Evolutionary conservation across 2,888 invertebrate species (phyloP).

Genomic region (Resseliella maxima): DNA sequence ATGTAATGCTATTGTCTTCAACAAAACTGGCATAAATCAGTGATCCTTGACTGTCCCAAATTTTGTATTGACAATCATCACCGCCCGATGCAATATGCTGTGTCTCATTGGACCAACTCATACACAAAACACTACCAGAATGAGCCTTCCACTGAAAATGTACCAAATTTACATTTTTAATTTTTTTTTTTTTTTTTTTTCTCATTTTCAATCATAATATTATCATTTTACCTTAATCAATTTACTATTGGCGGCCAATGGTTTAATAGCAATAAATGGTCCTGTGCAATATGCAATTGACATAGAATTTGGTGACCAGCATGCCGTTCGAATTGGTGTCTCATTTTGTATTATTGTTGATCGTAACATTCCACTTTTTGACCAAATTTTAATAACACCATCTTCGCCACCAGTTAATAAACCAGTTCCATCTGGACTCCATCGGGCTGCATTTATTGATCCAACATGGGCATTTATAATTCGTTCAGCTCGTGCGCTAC

Average conservation of each 20-base stretch:
- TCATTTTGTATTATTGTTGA: constrained; percentile 87
- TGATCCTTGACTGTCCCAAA: constrained; percentile 94
- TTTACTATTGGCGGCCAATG: constrained; percentile 80
- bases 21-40: constrained; percentile 85
- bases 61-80: constrained; percentile 85
- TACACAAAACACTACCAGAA: constrained; percentile 89
- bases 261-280: constrained; percentile 75
- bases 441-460: constrained; percentile 87
- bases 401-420: constrained; percentile 96
- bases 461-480: constrained; percentile 92
- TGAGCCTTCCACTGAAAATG: constrained; percentile 90
- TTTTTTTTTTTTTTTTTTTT: background rate
- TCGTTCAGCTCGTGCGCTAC: constrained; percentile 92
- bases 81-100: constrained; percentile 94
- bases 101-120: constrained; percentile 95
- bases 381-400: constrained; percentile 97
- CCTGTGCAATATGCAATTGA: constrained; percentile 78
- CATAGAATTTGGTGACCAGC: constrained; percentile 82
- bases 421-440: constrained; percentile 97
- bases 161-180: background rate
- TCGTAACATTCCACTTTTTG: constrained; percentile 91
- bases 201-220: constrained; percentile 4
- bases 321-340: constrained; percentile 85
- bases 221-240: constrained; percentile 72
- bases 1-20: constrained; percentile 92